These are phyloP conservation scores for Hyles euphorbiae DNA, from an alignment of 1,140 invertebrate species.

Conservation along the genomic window DNA sequence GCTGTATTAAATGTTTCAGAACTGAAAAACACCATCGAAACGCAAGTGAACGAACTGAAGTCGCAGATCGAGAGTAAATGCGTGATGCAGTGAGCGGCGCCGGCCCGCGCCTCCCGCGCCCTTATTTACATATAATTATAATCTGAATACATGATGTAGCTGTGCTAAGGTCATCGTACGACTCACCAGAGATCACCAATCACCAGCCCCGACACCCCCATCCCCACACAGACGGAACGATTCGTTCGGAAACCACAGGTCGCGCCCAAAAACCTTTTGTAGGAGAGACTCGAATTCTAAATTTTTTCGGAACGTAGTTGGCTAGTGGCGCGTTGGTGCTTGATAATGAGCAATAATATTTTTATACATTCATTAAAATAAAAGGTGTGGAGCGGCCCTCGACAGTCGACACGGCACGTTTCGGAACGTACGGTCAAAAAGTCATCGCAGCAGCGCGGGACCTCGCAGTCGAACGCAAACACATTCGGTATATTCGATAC, in stretches of 20 bases:
- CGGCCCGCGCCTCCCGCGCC: slow-evolving; percentile 14
- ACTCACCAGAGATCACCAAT: slow-evolving; percentile 22
- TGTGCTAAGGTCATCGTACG: slow-evolving; percentile 57
- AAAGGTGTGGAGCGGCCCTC: slow-evolving; percentile 46
- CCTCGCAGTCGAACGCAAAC: slow-evolving; percentile 21
- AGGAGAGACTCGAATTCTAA: slow-evolving; percentile 63
- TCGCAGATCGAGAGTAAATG: slow-evolving; percentile 96
- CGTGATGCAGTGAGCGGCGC: slow-evolving; percentile 84
- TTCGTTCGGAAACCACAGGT: slow-evolving; percentile 39
- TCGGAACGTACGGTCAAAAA: slow-evolving; percentile 59
- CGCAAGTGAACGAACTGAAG: slow-evolving; percentile 95
- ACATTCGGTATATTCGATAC: slow-evolving; percentile 17
- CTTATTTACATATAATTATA: slow-evolving; percentile 26
- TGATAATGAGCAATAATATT: slow-evolving; percentile 74
- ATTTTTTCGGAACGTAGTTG: slow-evolving; percentile 66
- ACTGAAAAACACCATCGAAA: slow-evolving; percentile 95
- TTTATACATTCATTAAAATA: slow-evolving; percentile 70
- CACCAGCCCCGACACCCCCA: slow-evolving; percentile 15
- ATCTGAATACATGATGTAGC: slow-evolving; percentile 68
- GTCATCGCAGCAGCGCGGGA: slow-evolving; percentile 28
- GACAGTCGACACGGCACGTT: slow-evolving; percentile 22
- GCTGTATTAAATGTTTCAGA: slow-evolving; percentile 80
- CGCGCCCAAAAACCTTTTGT: slow-evolving; percentile 53
- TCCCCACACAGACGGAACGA: slow-evolving; percentile 12
- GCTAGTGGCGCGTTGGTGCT: slow-evolving; percentile 72